Evolutionary conservation across 2,888 invertebrate genomes (phyloP).

Genomic region (Pharmacophagus antenor): DNA sequence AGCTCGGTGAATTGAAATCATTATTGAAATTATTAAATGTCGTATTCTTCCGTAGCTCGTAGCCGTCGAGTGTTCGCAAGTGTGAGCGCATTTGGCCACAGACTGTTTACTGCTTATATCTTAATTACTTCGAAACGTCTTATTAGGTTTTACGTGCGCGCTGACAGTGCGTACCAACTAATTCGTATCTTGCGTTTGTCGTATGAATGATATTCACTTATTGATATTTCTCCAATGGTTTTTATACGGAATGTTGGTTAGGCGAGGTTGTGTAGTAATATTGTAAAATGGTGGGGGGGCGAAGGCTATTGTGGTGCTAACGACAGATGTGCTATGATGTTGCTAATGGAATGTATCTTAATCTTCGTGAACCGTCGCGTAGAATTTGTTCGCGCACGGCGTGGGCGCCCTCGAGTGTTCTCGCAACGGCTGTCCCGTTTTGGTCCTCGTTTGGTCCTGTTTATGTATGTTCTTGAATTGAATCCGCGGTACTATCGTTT

Average conservation of each 20-base stretch:
- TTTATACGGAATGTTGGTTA: background rate
- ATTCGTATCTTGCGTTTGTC: background rate
- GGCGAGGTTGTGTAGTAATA: constrained; percentile 30
- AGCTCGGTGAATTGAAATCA: constrained; percentile 79
- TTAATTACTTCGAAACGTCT: too few species aligned
- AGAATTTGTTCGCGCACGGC: too few species aligned
- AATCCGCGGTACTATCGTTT: too few species aligned
- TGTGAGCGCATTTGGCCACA: background rate
- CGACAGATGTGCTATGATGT: constrained; percentile 45
- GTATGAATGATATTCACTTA: background rate
- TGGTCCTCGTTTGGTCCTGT: too few species aligned
- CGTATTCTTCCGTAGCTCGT: constrained; percentile 60
- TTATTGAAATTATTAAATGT: constrained; percentile 79
- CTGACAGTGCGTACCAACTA: background rate
- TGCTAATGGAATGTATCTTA: constrained; percentile 22
- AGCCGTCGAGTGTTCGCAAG: background rate
- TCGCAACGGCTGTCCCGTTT: too few species aligned
- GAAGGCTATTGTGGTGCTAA: constrained; percentile 65
- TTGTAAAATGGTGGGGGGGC: constrained; percentile 26
- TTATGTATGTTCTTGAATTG: too few species aligned
- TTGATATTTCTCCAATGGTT: background rate
- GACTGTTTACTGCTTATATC: too few species aligned
- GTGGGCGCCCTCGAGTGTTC: too few species aligned
- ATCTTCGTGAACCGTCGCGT: too few species aligned
- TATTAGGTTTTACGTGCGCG: background rate